Conservation (phyloP, 1,140 invertebrate species). For the Microplitis demolitor region DNA sequence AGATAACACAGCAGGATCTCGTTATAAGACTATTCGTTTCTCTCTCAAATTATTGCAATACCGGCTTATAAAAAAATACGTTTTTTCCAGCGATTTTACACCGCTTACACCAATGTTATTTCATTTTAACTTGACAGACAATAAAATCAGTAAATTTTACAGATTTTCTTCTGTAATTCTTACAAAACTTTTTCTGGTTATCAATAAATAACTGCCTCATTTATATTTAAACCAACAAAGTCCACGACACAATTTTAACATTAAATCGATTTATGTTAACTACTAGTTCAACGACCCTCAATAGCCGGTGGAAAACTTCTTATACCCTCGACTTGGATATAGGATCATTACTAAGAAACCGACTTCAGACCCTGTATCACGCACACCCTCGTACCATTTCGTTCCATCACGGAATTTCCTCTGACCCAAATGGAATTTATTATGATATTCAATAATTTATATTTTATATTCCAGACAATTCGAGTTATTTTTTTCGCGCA, state of each 20-base stretch:
- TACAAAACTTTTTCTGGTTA: too few relatives aligned
- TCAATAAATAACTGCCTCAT: too few relatives aligned
- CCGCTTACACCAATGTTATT: too few relatives aligned
- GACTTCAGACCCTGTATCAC: neutral
- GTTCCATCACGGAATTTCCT: conserved; percentile 19
- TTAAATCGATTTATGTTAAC: conserved; percentile 23
- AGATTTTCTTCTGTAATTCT: too few relatives aligned
- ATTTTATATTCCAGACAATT: neutral
- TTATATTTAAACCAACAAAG: neutral
- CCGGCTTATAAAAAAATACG: too few relatives aligned
- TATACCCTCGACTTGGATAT: conserved; percentile 1
- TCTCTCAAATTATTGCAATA: too few relatives aligned
- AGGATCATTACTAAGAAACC: conserved; percentile 8
- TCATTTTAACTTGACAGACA: too few relatives aligned
- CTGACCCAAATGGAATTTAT: conserved; percentile 17
- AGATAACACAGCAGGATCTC: too few relatives aligned
- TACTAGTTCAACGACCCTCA: conserved; percentile 24
- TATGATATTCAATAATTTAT: conserved; percentile 7
- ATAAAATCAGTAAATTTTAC: too few relatives aligned
- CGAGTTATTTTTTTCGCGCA: neutral
- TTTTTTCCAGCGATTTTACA: too few relatives aligned
- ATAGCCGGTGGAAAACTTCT: conserved; percentile 4
- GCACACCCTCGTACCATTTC: conserved; percentile 17
- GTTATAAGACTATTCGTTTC: too few relatives aligned
- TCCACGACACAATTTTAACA: conserved; percentile 17